Evolutionary conservation across 2,888 invertebrate species (phyloP), one percentile per base, ranked within the genome.

Genomic region (Gandaritis pyraliata): DNA sequence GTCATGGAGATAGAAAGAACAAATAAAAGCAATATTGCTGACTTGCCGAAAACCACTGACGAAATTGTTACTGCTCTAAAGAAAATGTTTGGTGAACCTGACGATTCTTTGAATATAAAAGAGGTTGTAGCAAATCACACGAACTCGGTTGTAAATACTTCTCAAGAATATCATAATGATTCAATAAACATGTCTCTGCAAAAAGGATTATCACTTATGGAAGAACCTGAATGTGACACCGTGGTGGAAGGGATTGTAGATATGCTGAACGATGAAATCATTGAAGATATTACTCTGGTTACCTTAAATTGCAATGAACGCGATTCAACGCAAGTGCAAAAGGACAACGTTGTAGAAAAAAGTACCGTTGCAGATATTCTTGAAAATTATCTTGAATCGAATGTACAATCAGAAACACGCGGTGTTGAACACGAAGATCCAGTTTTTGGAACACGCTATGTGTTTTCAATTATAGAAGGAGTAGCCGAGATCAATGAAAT

Each of bases 381-480:
- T 38, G 58, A 15, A 6, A 56, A 63, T 43, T 58, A 65, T 48
- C n/a, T 56, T 3, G 50, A 55, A 41, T 52, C 55, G 29, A 43
- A 53, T 50, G 54, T 43, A 41, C 58, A 46, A 46, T 11, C 52
- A 11, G 57, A 57, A 50, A 45, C 85, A 18, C 82, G 82, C 66
- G 86, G 82, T 10, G 78, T 83, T 33, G 79, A 82, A 50, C 82
- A 78, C 64, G 74, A 83, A 69, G 83, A 83, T 57, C 80, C 84
- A 12, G 66, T 76, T 47, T 72, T 77, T 12, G 83, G 80, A 13
- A 80, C 80, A 12, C 83, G 82, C 63, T 85, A 82, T 66, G 73
- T 83, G 8, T 81, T 86, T 68, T 81, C 85, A 2, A 66, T 83
- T 30, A 64, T 71, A 11, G 65, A 73, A 15, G 58, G 51, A 39